phyloP scores from a whole-genome alignment of 2,888 invertebrate genomes.

The Calephelis perditalis region DNA sequence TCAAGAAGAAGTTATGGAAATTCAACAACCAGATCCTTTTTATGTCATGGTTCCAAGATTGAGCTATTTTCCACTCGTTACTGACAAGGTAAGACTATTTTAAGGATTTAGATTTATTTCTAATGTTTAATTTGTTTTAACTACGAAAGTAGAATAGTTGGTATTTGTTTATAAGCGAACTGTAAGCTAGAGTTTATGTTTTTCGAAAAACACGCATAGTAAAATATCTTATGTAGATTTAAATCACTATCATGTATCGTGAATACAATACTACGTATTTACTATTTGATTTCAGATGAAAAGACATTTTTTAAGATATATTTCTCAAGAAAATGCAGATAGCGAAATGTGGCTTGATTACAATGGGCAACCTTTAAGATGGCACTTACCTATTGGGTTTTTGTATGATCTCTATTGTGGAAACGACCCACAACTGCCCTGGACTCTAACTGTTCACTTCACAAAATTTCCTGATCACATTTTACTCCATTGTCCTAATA shows the following conservation, averaged over 20 bases:
- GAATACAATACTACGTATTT: too few species aligned
- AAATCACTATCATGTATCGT: too few species aligned
- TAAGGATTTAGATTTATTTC: too few species aligned
- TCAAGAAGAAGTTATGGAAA: conserved; percentile 91
- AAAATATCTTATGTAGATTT: too few species aligned
- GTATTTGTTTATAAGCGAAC: too few species aligned
- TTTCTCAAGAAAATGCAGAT: conserved; percentile 88
- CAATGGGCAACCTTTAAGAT: conserved; percentile 93
- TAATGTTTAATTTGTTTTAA: too few species aligned
- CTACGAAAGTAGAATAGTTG: too few species aligned
- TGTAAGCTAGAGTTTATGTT: too few species aligned
- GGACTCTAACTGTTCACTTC: conserved; percentile 96
- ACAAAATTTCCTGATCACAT: conserved; percentile 94
- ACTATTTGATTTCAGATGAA: conserved; percentile 80
- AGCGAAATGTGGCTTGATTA: conserved; percentile 97
- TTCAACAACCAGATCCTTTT: conserved; percentile 94
- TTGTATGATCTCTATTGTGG: conserved; percentile 89
- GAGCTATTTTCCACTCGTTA: conserved; percentile 96
- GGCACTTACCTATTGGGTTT: conserved; percentile 93
- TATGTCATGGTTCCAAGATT: conserved; percentile 95
- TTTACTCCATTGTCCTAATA: conserved; percentile 90
- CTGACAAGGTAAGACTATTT: conserved; percentile 86
- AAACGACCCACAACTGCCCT: conserved; percentile 88
- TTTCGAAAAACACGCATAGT: too few species aligned
- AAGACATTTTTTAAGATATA: conserved; percentile 90